Evolutionary conservation across 2,797 vertebrate species (phyloP), one percentile per base, ranked within the genome.

Genomic region (Acestrorhynchus altus): DNA sequence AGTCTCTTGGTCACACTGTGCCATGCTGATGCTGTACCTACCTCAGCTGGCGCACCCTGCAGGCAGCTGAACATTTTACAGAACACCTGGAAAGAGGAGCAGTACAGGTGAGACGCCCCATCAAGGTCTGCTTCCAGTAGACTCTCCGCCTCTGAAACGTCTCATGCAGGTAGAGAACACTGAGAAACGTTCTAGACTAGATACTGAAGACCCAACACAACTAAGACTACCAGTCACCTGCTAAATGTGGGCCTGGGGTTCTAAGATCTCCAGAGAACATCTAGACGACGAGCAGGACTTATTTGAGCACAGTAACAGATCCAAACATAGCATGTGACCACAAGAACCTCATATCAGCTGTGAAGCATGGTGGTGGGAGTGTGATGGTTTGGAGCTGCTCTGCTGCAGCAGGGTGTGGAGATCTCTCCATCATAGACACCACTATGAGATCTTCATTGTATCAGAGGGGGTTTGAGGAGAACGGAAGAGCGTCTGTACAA

Each of bases 61-160:
- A 92, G 90, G 88, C 91, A 93, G 86, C 84, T 83, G 86, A 92
- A 92, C 82, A 92, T 86, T 82, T 87, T 91, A 89, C 90, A 93
- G 86, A 93, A 86, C 77, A 91, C 90, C 92, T 93, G 86, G 67
- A 89, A 81, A 72, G 73, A 73, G 64, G 65, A 83, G 72, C 76
- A 80, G 51, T 78, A 39, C 65, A 78, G 13, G 82, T 15, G 83
- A 77, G 75, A 71, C 3, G 18, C 40, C 49, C 6, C 8, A 49
- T 68, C 63, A 46, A 72, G 40, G 64, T 67, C 65, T 74, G 67
- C 59, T 28, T 60, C 54, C 3, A 35, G 54, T 31, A 54, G 52
- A 79, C 40, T 42, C 65, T 60, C 54, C 18, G n/a, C 54, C 20
- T 10, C 22, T 77, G 11, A 70, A 60, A 49, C 26, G 9, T n/a